Percentiles rank a stretch among this genome's conserved stretches.
Conservation (phyloP, 35 echinoderm and acorn worm genomes). For the Strongylocentrotus purpuratus region DNA sequence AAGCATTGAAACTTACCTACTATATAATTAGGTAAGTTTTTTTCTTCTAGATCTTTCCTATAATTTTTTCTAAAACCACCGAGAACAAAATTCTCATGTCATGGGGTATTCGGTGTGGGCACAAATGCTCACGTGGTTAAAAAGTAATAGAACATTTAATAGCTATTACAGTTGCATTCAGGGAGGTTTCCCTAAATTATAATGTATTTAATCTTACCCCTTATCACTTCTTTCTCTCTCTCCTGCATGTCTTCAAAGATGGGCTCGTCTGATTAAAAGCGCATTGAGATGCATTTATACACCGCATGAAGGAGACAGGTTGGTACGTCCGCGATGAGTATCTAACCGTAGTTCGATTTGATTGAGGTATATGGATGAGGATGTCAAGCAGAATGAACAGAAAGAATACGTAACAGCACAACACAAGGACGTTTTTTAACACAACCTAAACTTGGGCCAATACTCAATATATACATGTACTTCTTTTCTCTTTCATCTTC, state of each 20-base stretch:
- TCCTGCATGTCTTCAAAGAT: constrained; percentile 3
- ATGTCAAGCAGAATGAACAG: background rate
- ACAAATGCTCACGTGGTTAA: background rate
- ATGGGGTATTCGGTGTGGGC: too few relatives aligned
- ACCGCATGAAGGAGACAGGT: background rate
- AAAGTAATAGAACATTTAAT: background rate
- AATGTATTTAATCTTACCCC: too few relatives aligned
- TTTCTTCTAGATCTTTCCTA: too few relatives aligned
- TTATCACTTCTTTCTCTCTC: background rate
- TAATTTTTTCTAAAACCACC: too few relatives aligned
- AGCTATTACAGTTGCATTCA: background rate
- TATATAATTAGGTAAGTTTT: too few relatives aligned
- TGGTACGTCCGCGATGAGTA: background rate
- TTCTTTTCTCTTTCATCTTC: background rate
- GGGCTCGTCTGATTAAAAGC: constrained; percentile 28
- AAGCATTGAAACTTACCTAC: too few relatives aligned
- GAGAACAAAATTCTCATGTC: too few relatives aligned
- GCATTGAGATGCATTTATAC: constrained; percentile 50
- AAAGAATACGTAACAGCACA: background rate
- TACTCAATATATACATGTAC: background rate
- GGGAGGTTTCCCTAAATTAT: background rate
- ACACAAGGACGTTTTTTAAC: background rate
- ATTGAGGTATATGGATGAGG: background rate
- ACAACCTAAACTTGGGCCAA: background rate
- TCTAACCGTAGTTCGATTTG: constrained; percentile 19